Conservation (phyloP, 2,113 vertebrate genomes). For the Brachionichthys hirsutus region DNA sequence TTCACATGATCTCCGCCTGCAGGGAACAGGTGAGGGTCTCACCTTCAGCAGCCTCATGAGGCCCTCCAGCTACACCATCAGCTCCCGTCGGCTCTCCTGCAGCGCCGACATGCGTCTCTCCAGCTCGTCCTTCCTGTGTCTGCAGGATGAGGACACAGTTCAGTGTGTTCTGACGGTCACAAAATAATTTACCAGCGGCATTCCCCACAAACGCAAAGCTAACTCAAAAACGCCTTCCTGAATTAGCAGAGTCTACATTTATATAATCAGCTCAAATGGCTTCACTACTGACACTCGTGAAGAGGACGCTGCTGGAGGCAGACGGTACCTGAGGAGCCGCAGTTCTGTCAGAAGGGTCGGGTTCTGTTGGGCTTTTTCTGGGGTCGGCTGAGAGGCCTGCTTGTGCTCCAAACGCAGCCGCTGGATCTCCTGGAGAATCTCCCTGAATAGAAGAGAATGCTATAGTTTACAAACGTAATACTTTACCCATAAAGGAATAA, state of each 20-base stretch:
- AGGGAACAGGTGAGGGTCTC: conserved; percentile 19
- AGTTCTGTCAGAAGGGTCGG: conserved; percentile 91
- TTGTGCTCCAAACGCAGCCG: conserved; percentile 91
- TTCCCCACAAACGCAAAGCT: too few species aligned
- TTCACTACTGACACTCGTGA: neutral
- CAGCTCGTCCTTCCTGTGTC: conserved; percentile 94
- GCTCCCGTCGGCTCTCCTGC: conserved; percentile 91
- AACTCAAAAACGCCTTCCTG: conserved; percentile 29
- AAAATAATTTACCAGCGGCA: too few species aligned
- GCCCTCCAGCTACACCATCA: conserved; percentile 96
- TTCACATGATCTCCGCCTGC: too few species aligned
- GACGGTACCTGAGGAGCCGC: conserved; percentile 85
- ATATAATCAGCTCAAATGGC: neutral
- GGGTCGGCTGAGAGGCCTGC: conserved; percentile 93
- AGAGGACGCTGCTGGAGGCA: neutral
- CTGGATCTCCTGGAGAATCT: conserved; percentile 96
- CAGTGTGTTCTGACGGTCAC: too few species aligned
- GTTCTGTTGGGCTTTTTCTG: conserved; percentile 95
- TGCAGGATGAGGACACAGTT: conserved; percentile 50
- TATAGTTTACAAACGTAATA: too few species aligned
- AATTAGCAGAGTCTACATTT: conserved; percentile 20
- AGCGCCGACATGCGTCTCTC: conserved; percentile 94
- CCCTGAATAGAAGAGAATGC: conserved; percentile 70
- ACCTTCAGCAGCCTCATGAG: conserved; percentile 98
- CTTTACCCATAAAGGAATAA: too few species aligned